Base-by-base conservation (phyloP, 2,113 vertebrate genomes). In the Verasper variegatus region DNA sequence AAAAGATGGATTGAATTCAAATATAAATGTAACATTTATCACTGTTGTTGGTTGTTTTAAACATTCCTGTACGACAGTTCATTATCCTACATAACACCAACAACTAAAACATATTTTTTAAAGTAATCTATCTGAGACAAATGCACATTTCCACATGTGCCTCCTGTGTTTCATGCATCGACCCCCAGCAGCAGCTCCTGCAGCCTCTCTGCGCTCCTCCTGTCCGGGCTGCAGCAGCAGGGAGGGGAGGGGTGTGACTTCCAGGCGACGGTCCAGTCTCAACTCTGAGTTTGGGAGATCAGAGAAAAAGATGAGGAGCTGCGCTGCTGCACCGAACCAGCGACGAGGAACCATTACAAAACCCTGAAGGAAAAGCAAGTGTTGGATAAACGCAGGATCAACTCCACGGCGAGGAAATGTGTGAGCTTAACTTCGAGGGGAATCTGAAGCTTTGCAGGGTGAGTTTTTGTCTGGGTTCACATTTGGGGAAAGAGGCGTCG, bases 231-330 rank as follows among this genome's bases (percentile, higher is more conserved):
- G 59, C 65, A 45, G 70, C 40, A 57, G 54, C 67, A 27, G 72
- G 45, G 45, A 37, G 59, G 62, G 62, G 24, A 67, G 65, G 81
- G 89, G 74, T 68, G 75, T 77, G 86, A 88, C 85, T 80, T 83
- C 61, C 79, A 87, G 81, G 35, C 40, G 69, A 63, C 40, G 27
- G 76, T 74, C 83, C 26, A 71, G 15, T 51, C 61, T 45, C 66
- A 57, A 5, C 74, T 76, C 59, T 55, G 76, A 85, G 73, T 67
- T 26, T 49, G 27, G 27, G 64, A 82, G 65, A 57, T 57, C 72
- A 64, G 72, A n/a, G 35, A 82, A 37, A 68, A 78, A 83, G 83
- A 88, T 81, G 86, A 81, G 71, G 76, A 83, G 80, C 78, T 42
- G 71, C 70, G n/a, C 40, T 54, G 65, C 11, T 10, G 59, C 15